Evolutionary conservation across 1,140 invertebrate genomes (phyloP), one percentile per base, ranked within the genome.

Genomic region (Phymorhynchus buccinoides): DNA sequence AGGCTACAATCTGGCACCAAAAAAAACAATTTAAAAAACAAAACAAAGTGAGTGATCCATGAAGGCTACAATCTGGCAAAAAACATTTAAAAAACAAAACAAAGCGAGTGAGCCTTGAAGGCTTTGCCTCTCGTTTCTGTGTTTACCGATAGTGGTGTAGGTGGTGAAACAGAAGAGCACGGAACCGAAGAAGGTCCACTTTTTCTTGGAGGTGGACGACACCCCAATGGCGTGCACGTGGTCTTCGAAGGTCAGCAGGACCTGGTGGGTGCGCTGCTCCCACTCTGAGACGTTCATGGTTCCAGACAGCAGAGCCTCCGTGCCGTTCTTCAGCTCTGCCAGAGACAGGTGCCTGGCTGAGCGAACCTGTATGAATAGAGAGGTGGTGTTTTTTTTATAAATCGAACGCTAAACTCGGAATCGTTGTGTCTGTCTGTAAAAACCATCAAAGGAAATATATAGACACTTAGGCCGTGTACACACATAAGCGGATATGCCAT

Each of bases 81-180:
- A 85, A n/a, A n/a, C n/a, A n/a, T n/a, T n/a, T n/a, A n/a, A n/a
- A n/a, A n/a, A n/a, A n/a, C n/a, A n/a, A n/a, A n/a, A n/a, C n/a
- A n/a, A n/a, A n/a, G n/a, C n/a, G n/a, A n/a, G n/a, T n/a, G n/a
- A n/a, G n/a, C n/a, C n/a, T n/a, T n/a, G n/a, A n/a, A n/a, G n/a
- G n/a, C n/a, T n/a, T n/a, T n/a, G n/a, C n/a, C n/a, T n/a, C n/a
- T n/a, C n/a, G n/a, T n/a, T n/a, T n/a, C n/a, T n/a, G n/a, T n/a
- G 73, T 85, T 85, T 66, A 88, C 88, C 88, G 77, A 88, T 88
- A 0, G 86, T 88, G 30, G 88, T 88, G 73, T 88, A 88, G 32
- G 87, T 86, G 32, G 88, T 88, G 27, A 80, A 81, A 56, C 88
- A 88, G 82, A 86, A 88, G 41, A 88, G 86, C 35, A 87, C 48